A percentile compares a stretch with the other conserved stretches of the same genome.
These are phyloP conservation scores for Brenthis ino DNA, from an alignment of 2,888 invertebrate genomes.

Conservation along the genomic window DNA sequence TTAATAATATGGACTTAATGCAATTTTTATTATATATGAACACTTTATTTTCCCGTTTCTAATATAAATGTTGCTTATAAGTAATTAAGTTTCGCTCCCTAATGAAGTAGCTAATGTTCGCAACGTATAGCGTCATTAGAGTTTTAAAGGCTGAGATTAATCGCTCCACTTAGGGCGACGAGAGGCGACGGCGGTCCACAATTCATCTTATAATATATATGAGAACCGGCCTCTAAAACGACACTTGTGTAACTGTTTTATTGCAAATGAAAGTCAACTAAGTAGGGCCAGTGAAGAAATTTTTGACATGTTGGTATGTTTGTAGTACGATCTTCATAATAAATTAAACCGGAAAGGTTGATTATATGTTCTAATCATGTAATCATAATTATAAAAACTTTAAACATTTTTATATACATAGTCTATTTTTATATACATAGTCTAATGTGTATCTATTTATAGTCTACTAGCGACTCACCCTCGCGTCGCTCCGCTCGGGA, in stretches of 20 bases:
- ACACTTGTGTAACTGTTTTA: constrained; percentile 32
- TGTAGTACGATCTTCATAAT: background rate
- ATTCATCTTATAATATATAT: constrained; percentile 38
- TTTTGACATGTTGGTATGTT: constrained; percentile 7
- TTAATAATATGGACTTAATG: background rate
- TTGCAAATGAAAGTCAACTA: constrained; percentile 25
- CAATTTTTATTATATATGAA: background rate
- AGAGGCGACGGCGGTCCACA: constrained; percentile 22
- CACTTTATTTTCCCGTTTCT: background rate
- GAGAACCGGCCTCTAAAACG: constrained; percentile 31
- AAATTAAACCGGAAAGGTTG: constrained; percentile 2
- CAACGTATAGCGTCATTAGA: constrained; percentile 25
- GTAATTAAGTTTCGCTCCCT: constrained; percentile 24
- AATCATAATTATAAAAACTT: background rate
- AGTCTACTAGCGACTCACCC: no score
- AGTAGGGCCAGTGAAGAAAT: constrained; percentile 27
- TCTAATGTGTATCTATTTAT: background rate
- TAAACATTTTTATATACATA: background rate
- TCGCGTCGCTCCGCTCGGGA: no score
- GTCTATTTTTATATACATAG: background rate
- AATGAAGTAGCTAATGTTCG: constrained; percentile 28
- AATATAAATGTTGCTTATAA: constrained; percentile 2
- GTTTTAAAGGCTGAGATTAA: constrained; percentile 32
- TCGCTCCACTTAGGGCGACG: constrained; percentile 33
- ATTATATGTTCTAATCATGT: constrained; percentile 4